A percentile compares a stretch with the other conserved stretches of the same genome.
Evolutionary conservation across 2,113 vertebrate genomes (phyloP).

Genomic region (Felis chaus): DNA sequence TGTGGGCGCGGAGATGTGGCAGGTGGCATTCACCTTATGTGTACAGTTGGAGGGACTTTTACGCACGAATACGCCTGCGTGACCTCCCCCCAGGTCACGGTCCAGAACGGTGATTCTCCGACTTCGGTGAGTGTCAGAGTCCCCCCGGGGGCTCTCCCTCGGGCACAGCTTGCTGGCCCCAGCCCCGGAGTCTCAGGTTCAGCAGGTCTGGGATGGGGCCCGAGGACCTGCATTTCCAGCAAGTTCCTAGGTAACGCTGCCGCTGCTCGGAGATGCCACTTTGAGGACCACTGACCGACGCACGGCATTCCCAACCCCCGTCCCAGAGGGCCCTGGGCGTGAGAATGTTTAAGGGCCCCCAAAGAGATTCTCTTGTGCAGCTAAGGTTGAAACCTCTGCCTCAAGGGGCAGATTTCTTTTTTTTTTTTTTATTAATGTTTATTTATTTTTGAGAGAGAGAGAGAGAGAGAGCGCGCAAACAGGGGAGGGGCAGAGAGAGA

Average conservation of each 20-base stretch:
- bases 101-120: background rate
- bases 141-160: accelerated
- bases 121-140: accelerated
- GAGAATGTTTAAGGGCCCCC: background rate
- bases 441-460: no score
- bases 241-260: no score
- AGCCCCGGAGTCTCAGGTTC: background rate
- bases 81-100: background rate
- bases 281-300: background rate
- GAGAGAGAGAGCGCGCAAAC: accelerated
- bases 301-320: background rate
- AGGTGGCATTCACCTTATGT: background rate
- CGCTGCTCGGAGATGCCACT: no score
- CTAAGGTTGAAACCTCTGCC: background rate
- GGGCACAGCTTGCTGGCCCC: background rate
- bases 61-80: accelerated
- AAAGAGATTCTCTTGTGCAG: accelerated
- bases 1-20: background rate
- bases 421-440: no score
- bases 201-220: background rate
- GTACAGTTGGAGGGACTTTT: accelerated
- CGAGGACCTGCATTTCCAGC: background rate
- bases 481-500: no score
- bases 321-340: accelerated
- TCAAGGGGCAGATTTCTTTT: no score